These are phyloP conservation scores for Microdon myrmicae DNA, from an alignment of 2,888 invertebrate species.

Conservation along the genomic window DNA sequence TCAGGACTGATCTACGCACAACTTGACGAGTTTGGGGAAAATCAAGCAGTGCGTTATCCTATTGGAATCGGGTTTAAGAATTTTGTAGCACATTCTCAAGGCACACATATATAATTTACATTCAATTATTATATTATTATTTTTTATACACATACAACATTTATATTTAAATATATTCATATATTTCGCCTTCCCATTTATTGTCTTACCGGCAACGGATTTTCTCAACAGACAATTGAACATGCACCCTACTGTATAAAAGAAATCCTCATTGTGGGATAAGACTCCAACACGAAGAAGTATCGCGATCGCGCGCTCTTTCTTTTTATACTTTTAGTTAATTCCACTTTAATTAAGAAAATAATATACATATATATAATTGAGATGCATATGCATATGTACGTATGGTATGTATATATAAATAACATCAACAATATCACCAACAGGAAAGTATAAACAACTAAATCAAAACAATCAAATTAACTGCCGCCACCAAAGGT, in stretches of 20 bases:
- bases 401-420: background rate
- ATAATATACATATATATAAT: conserved; percentile 5
- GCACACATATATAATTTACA: conserved; percentile 10
- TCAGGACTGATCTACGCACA: conserved; percentile 33
- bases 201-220: conserved; percentile 45
- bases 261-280: conserved; percentile 7
- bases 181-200: conserved; percentile 8
- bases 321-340: conserved; percentile 27
- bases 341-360: conserved; percentile 18
- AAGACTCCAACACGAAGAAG: conserved; percentile 15
- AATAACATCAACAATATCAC: conserved; percentile 1
- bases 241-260: conserved; percentile 38
- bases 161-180: conserved; percentile 13
- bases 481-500: conserved; percentile 33
- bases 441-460: conserved; percentile 5
- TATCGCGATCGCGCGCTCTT: conserved; percentile 33
- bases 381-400: background rate
- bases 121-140: no score
- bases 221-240: conserved; percentile 36
- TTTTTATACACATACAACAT: conserved; percentile 30
- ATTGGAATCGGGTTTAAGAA: conserved; percentile 27
- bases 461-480: conserved; percentile 40
- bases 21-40: conserved; percentile 11
- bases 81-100: conserved; percentile 25
- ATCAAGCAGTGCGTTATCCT: conserved; percentile 26